Evolutionary conservation across 2,888 invertebrate species (phyloP).

Genomic region (Entomobrya multifasciata): DNA sequence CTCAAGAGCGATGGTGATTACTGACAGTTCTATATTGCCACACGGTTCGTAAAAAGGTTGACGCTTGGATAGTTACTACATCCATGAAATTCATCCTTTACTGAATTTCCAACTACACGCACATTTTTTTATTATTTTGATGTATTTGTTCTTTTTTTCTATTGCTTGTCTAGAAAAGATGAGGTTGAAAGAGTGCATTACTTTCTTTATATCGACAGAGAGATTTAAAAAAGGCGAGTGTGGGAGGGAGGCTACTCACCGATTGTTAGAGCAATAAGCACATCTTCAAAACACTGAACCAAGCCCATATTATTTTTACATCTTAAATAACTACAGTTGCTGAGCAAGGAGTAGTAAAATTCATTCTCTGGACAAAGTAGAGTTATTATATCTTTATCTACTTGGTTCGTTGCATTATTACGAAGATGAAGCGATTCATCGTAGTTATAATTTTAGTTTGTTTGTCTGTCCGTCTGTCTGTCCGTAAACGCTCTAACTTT

Average conservation of each 20-base stretch:
- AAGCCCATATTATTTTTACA: conserved; percentile 38
- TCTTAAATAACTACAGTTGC: not conserved
- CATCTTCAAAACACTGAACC: conserved; percentile 19
- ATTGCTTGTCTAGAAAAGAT: not conserved
- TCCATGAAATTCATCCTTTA: conserved; percentile 33
- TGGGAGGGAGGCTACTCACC: conserved; percentile 13
- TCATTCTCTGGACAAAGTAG: conserved; percentile 34
- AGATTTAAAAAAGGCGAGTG: not conserved
- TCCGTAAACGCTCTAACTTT: too few species aligned
- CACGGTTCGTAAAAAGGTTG: conserved; percentile 47
- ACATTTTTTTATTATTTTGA: conserved; percentile 12
- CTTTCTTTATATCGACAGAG: not conserved
- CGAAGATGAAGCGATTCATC: too few species aligned
- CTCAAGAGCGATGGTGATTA: not conserved
- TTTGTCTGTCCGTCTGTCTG: too few species aligned
- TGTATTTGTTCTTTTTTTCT: not conserved
- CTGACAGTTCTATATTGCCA: conserved; percentile 37
- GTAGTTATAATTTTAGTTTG: too few species aligned
- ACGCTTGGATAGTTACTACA: conserved; percentile 57
- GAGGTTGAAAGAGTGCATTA: not conserved
- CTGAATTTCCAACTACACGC: conserved; percentile 27
- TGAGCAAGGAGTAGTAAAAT: conserved; percentile 12
- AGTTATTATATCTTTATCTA: not conserved
- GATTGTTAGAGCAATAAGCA: conserved; percentile 13
- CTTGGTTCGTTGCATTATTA: too few species aligned